Percentiles rank a stretch among this genome's conserved stretches.
These are phyloP conservation scores for Lordiphosa collinella DNA, from an alignment of 1,140 invertebrate species.

Conservation along the genomic window DNA sequence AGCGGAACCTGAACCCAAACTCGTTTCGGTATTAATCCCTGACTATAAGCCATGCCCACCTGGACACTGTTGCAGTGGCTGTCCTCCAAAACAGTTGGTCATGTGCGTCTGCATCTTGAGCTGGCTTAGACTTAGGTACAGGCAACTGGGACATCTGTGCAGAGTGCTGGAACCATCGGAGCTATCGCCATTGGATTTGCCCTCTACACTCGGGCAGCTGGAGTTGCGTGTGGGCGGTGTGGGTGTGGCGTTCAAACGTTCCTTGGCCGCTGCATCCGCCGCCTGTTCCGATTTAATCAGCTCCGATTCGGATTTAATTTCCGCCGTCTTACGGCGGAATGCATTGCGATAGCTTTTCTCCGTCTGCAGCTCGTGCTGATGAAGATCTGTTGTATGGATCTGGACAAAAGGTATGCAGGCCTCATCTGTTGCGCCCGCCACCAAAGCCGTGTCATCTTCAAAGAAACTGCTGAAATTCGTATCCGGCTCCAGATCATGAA, in stretches of 20 bases:
- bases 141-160: conserved; percentile 51
- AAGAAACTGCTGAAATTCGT: conserved; percentile 50
- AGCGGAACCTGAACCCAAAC: no score
- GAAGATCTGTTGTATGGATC: conserved; percentile 70
- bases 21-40: no score
- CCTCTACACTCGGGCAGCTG: conserved; percentile 31
- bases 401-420: conserved; percentile 65
- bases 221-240: conserved; percentile 55
- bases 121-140: conserved; percentile 52
- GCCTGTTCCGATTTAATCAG: conserved; percentile 71
- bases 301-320: conserved; percentile 73
- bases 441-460: conserved; percentile 47
- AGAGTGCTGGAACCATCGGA: conserved; percentile 1
- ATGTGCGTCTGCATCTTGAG: conserved; percentile 30
- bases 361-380: conserved; percentile 51
- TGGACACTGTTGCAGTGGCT: conserved; percentile 42
- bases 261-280: conserved; percentile 62
- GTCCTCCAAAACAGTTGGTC: conserved; percentile 36
- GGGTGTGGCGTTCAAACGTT: conserved; percentile 63
- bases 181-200: conserved; percentile 25
- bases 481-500: conserved; percentile 51
- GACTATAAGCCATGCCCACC: conserved; percentile 45
- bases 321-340: conserved; percentile 61
- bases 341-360: conserved; percentile 60
- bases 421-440: not conserved